A percentile compares a stretch with the other conserved stretches of the same genome.
These are phyloP conservation scores for Phylloscopus collybita DNA, from an alignment of 2,797 vertebrate genomes.

Conservation along the genomic window DNA sequence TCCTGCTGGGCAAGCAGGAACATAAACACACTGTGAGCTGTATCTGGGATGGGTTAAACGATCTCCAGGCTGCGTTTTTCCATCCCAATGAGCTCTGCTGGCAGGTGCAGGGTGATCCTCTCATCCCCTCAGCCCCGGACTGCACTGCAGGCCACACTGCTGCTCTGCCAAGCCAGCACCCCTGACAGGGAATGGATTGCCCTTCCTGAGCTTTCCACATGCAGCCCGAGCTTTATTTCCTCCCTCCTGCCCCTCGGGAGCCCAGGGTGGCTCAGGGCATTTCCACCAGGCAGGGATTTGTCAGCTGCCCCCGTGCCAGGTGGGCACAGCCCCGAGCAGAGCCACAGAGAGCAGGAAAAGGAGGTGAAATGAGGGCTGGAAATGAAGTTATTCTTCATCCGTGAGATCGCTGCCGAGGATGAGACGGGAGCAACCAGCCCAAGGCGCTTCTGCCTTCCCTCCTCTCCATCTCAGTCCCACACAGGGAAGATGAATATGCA, in stretches of 20 bases:
- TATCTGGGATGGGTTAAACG: not conserved
- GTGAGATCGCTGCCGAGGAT: not conserved
- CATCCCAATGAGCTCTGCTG: not conserved
- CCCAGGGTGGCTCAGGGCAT: not conserved
- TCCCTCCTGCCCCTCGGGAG: not conserved
- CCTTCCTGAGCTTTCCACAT: not conserved
- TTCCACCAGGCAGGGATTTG: not conserved
- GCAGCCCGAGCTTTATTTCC: not conserved
- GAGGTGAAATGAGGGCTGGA: not conserved
- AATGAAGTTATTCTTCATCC: constrained; percentile 66
- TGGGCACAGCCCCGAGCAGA: not conserved
- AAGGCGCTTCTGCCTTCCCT: constrained; percentile 18
- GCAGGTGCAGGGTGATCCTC: not conserved
- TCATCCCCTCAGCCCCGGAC: not conserved
- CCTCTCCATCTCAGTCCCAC: constrained; percentile 39
- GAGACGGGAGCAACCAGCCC: constrained; percentile 29
- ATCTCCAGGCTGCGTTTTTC: not conserved
- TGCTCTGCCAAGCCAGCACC: not conserved
- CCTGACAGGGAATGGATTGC: not conserved
- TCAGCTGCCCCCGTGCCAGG: not conserved
- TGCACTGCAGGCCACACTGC: not conserved
- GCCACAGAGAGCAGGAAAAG: not conserved
- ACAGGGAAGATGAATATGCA: constrained; percentile 51
- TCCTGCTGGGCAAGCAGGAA: not conserved
- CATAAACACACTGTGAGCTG: not conserved